These are phyloP conservation scores for Entomobrya multifasciata DNA, from an alignment of 2,888 invertebrate species.

Conservation along the genomic window DNA sequence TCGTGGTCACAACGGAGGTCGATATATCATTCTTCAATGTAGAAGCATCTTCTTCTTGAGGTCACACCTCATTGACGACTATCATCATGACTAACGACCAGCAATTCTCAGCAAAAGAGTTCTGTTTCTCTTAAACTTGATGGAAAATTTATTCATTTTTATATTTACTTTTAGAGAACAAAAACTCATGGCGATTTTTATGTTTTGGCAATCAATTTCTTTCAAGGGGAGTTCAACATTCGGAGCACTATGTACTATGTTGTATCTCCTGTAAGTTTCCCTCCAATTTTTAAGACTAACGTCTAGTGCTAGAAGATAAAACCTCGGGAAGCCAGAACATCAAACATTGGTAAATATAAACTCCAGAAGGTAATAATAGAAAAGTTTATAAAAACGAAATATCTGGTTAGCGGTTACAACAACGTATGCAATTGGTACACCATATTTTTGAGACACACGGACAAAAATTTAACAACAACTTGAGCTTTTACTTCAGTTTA, in stretches of 20 bases:
- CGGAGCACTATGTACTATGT: too few species aligned
- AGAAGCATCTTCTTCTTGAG: slow-evolving; percentile 46
- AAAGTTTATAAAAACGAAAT: background rate
- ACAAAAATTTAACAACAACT: too few species aligned
- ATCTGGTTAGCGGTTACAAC: too few species aligned
- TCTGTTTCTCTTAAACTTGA: slow-evolving; percentile 30
- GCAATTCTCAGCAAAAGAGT: slow-evolving; percentile 14
- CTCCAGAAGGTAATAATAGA: too few species aligned
- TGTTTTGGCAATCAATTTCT: slow-evolving; percentile 20
- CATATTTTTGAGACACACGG: too few species aligned
- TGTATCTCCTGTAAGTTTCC: too few species aligned
- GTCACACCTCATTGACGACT: slow-evolving; percentile 69
- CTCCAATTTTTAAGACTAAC: too few species aligned
- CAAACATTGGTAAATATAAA: too few species aligned
- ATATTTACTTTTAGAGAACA: background rate
- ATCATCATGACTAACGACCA: slow-evolving; percentile 63
- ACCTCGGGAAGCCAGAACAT: too few species aligned
- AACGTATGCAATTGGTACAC: too few species aligned
- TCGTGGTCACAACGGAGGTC: too few species aligned
- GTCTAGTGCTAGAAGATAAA: too few species aligned
- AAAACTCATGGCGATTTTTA: background rate
- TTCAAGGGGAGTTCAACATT: background rate
- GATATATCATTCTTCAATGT: slow-evolving; percentile 21
- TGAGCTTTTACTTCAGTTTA: background rate
- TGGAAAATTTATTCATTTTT: slow-evolving; percentile 26